Base-by-base conservation (phyloP, 2,113 vertebrate species). In the Burhinus bistriatus region DNA sequence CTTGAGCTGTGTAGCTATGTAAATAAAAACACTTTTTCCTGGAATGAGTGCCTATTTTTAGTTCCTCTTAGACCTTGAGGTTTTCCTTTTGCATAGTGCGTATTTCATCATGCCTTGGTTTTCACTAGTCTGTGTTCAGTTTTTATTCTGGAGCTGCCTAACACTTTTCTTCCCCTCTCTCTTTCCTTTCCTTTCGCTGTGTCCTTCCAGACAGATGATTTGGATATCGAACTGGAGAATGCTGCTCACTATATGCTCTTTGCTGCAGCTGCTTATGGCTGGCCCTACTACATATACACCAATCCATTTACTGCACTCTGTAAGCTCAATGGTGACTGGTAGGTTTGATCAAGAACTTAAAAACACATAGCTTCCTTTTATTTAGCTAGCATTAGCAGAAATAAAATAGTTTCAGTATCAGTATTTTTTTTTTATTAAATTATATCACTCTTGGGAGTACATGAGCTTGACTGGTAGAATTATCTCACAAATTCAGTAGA, bases 261-360 rank as follows among this genome's bases (percentile, higher is more conserved):
- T 95, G 99, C 99, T 23, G 98, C 98, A 1, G 99, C 99, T 16
- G 99, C 99, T 8, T 99, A 99, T 1, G 99, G 99, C 16, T 99
- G 99, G 99, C 99, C 99, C 0, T 95, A 99, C 88, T 99, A 99
- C 40, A 9, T 99, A 17, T 99, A 99, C 94, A 98, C 98, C 61
- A 99, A 99, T 96, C 99, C 98, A 0, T 93, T 99, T 9, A 99
- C 99, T 1, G 99, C 98, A 3, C 96, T 99, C 34, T 99, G 99
- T 98, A 99, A 98, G 80, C 98, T 99, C 51, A 98, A 97, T 12
- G 95, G 99, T 42, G 98, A 99, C 97, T 99, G 99, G 99, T 99
- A 98, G 90, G 99, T 98, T 54, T 15, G 12, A 80, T 21, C 9
- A 61, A 59, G 3, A 78, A 13, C 64, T 34, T 69, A 49, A 87